Conservation (phyloP, 2,113 vertebrate species). For the Mionectes macconnelli region DNA sequence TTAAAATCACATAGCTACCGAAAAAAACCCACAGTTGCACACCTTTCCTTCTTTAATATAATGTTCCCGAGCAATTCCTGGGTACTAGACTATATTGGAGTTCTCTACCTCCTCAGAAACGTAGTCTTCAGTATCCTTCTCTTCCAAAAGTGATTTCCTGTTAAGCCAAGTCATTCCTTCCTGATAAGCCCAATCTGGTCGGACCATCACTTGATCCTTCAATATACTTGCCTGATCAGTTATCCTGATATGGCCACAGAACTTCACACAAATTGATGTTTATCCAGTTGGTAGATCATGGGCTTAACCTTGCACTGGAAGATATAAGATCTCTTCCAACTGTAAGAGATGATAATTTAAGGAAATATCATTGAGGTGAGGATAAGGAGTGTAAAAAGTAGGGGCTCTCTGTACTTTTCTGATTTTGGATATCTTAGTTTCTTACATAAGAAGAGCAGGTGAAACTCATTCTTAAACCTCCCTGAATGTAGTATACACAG, state of each 20-base stretch:
- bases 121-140: neutral
- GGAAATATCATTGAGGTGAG: neutral
- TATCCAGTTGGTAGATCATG: neutral
- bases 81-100: neutral
- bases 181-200: neutral
- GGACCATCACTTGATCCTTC: neutral
- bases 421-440: neutral
- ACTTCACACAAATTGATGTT: neutral
- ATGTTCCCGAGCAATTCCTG: neutral
- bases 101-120: neutral
- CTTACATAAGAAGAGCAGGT: neutral
- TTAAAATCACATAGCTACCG: neutral
- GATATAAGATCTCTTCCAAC: neutral
- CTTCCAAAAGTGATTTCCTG: neutral
- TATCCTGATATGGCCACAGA: neutral
- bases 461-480: neutral
- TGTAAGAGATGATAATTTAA: neutral
- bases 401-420: neutral
- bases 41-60: neutral
- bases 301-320: neutral
- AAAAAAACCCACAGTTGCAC: neutral
- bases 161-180: neutral
- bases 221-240: neutral
- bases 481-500: neutral
- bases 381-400: neutral